Base-by-base conservation (phyloP, 1,140 invertebrate genomes). In the Drosophila bocki region DNA sequence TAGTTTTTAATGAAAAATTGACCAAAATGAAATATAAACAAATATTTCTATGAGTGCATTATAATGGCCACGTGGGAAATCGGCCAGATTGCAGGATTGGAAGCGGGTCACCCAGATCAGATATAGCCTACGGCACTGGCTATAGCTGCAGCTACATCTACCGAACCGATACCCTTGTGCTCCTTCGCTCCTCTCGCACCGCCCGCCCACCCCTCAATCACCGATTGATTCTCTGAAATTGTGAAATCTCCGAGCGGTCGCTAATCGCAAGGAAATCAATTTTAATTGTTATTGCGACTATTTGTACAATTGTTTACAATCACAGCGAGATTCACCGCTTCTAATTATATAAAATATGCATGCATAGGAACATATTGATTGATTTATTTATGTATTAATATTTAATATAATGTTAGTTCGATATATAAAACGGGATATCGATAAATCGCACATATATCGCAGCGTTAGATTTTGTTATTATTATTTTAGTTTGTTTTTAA, bases 241-340 rank as follows among this genome's bases (percentile, higher is more conserved):
- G 12, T 22, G 35, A n/a, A 62, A 22, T 26, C 47, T 61, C 61
- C 22, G 33, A 17, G 50, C 33, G 8, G 7, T 1, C 47, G 22
- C 62, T 71, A 71, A 72, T 72, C 67, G 33, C 44, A n/a, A 32
- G 37, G 42, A 33, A 72, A 72, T 75, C 57, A 53, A 51, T 37
- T 75, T 54, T 54, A 75, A 75, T 75, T 75, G 57, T 75, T 75
- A 75, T 75, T 74, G 69, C 71, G 67, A 44, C 67, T 74, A 71
- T 74, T 74, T 71, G 70, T 71, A 58, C 57, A 50, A 70, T 51
- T 74, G 65, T 50, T 74, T 74, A 57, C 63, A 71, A 68, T 56
- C 48, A 48, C 9, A 17, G 15, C 48, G 29, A 32, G 13, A 64
- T 69, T 69, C 32, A 48, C 50, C 33, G 33, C 51, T 8, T 11